Conservation (phyloP, 2,797 vertebrate species). For the Cyprinella venusta region DNA sequence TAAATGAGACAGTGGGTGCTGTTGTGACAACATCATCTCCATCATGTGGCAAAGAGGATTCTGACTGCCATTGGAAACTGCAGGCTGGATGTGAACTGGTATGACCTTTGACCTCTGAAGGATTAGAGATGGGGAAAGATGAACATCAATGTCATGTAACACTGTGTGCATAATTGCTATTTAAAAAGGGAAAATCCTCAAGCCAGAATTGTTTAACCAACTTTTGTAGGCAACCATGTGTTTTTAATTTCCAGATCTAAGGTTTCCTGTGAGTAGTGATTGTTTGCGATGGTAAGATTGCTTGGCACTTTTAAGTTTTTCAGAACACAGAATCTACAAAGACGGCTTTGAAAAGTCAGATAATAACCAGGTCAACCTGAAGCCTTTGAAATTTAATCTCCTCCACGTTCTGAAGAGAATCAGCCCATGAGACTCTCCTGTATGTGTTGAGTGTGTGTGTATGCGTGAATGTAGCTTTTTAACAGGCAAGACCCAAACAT, state of each 20-base stretch:
- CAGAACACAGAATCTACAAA: slow-evolving; percentile 45
- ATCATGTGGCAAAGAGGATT: slow-evolving; percentile 93
- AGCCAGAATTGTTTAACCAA: background rate
- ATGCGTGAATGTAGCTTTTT: slow-evolving; percentile 1
- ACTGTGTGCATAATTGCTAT: background rate
- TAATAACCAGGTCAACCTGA: slow-evolving; percentile 33
- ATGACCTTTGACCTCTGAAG: slow-evolving; percentile 90
- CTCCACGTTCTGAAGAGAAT: background rate
- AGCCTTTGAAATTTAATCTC: slow-evolving; percentile 44
- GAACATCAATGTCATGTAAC: slow-evolving; percentile 9
- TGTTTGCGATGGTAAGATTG: slow-evolving; percentile 37
- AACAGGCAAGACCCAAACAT: background rate
- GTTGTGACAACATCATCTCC: slow-evolving; percentile 93
- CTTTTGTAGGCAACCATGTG: slow-evolving; percentile 5
- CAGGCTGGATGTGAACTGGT: slow-evolving; percentile 81
- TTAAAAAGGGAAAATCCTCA: background rate
- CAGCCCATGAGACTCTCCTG: background rate
- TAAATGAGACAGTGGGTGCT: slow-evolving; percentile 84
- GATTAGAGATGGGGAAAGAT: slow-evolving; percentile 32
- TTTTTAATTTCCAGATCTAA: slow-evolving; percentile 28
- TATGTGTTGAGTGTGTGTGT: background rate
- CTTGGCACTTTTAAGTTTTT: slow-evolving; percentile 35
- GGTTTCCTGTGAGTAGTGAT: slow-evolving; percentile 11
- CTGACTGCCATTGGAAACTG: slow-evolving; percentile 83
- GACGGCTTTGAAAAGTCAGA: slow-evolving; percentile 41